A percentile compares a stretch with the other conserved stretches of the same genome.
These are phyloP conservation scores for Elysia chlorotica DNA, from an alignment of 1,140 invertebrate genomes.

Conservation along the genomic window DNA sequence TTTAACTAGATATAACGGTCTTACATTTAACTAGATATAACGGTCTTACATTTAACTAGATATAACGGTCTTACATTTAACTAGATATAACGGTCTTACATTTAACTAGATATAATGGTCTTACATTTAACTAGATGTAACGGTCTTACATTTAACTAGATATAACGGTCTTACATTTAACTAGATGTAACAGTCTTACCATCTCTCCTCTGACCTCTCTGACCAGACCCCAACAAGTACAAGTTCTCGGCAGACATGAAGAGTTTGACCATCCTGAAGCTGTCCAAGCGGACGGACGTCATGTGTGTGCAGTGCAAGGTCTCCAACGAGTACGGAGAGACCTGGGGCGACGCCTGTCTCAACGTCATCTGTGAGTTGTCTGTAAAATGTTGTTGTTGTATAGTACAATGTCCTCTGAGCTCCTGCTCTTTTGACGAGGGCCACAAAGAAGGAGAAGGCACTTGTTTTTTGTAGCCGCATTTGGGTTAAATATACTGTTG, in stretches of 20 bases:
- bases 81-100: not conserved
- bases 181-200: not conserved
- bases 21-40: too few relatives aligned
- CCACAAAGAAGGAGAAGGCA: not conserved
- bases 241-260: not conserved
- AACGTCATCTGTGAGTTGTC: conserved; percentile 24
- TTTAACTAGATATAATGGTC: not conserved
- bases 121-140: not conserved
- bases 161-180: not conserved
- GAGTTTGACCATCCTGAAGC: not conserved
- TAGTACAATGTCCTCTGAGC: not conserved
- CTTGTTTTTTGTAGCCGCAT: not conserved
- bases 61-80: not conserved
- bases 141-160: not conserved
- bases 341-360: conserved; percentile 20
- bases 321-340: conserved; percentile 7
- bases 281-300: conserved; percentile 17
- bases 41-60: not conserved
- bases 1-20: too few relatives aligned
- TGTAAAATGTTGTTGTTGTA: not conserved
- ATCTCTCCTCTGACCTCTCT: not conserved
- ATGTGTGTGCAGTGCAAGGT: conserved; percentile 22
- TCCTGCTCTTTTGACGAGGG: too few relatives aligned
- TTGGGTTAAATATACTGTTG: not conserved
- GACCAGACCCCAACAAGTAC: conserved; percentile 9